These are phyloP conservation scores for Nymphalis c-album DNA, from an alignment of 2,888 invertebrate species.

Conservation along the genomic window DNA sequence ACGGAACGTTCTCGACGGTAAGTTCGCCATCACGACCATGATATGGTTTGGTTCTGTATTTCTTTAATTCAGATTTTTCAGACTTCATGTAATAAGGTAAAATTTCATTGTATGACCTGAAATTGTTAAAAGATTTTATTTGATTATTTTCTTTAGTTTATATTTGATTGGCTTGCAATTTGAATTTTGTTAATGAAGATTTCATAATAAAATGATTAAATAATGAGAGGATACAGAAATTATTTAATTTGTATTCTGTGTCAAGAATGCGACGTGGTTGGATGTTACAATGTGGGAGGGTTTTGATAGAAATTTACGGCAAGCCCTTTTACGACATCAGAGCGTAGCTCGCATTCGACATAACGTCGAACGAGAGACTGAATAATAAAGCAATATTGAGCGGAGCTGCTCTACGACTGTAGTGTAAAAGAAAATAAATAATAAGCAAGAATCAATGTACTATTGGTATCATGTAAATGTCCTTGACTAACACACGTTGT, in stretches of 20 bases:
- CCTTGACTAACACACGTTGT: too few relatives aligned
- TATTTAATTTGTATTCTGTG: conserved; percentile 1
- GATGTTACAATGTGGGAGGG: conserved; percentile 23
- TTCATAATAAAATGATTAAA: too few relatives aligned
- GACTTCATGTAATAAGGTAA: conserved; percentile 83
- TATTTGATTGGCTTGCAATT: too few relatives aligned
- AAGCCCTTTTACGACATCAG: conserved; percentile 31
- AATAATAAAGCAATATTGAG: conserved; percentile 33
- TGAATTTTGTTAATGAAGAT: too few relatives aligned
- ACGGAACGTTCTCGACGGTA: conserved; percentile 83
- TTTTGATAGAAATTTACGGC: conserved; percentile 32
- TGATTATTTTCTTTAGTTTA: not conserved
- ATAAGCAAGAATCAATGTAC: not conserved
- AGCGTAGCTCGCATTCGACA: conserved; percentile 1
- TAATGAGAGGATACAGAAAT: not conserved
- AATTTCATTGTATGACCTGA: conserved; percentile 84
- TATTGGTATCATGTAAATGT: not conserved
- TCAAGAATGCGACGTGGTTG: conserved; percentile 6
- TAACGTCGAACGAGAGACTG: conserved; percentile 26
- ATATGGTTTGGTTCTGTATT: conserved; percentile 76
- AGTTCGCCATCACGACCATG: conserved; percentile 84
- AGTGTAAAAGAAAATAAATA: not conserved
- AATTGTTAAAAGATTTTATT: conserved; percentile 33
- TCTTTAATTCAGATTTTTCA: conserved; percentile 76
- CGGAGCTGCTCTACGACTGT: not conserved